Percentiles rank a stretch among this genome's conserved stretches.
Conservation (phyloP, 2,888 invertebrate species). For the Drosophila atripex region DNA sequence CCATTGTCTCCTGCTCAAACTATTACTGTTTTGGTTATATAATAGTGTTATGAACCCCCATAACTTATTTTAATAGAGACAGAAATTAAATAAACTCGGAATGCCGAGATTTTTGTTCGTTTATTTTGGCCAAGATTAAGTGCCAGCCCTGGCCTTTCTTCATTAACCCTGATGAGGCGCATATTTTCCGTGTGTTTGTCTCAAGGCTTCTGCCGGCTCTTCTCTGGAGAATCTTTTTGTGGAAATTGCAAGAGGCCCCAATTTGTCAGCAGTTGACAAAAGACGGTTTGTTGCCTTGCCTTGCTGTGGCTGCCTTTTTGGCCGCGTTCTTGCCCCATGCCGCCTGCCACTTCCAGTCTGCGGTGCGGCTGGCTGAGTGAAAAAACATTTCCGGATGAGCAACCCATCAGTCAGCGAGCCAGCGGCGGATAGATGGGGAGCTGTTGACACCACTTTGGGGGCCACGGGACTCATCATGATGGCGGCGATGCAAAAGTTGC, state of each 20-base stretch:
- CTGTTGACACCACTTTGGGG: constrained; percentile 81
- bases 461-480: constrained; percentile 63
- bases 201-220: not conserved
- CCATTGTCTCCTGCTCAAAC: no score
- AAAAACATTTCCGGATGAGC: constrained; percentile 80
- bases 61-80: not conserved
- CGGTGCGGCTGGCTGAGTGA: constrained; percentile 52
- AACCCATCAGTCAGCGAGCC: constrained; percentile 75
- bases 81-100: not conserved
- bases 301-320: constrained; percentile 25
- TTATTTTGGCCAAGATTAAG: not conserved
- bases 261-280: constrained; percentile 79
- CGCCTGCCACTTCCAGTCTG: constrained; percentile 45
- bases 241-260: constrained; percentile 62
- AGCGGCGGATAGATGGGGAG: constrained; percentile 45
- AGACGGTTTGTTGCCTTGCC: constrained; percentile 65
- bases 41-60: not conserved
- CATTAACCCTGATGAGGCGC: constrained; percentile 31
- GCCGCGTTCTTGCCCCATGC: constrained; percentile 22
- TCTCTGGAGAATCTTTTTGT: constrained; percentile 29
- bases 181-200: constrained; percentile 7
- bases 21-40: no score
- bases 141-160: constrained; percentile 8
- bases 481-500: constrained; percentile 76
- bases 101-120: not conserved